phyloP scores from a whole-genome alignment of 2,797 vertebrate species.

The Menidia menidia region DNA sequence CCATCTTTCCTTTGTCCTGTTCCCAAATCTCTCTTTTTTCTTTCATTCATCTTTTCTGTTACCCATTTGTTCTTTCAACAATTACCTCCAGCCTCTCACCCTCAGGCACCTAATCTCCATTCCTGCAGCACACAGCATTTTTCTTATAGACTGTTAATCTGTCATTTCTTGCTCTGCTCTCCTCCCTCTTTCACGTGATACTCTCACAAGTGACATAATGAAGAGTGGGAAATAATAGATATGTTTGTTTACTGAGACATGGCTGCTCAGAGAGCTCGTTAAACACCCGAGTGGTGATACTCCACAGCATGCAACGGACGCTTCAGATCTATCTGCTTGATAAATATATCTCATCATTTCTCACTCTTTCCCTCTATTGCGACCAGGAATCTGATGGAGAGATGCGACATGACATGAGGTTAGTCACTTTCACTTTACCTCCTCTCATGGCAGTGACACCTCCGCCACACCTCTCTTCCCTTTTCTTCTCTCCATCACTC shows the following conservation, averaged over 20 bases:
- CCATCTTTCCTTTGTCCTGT: conserved; percentile 15
- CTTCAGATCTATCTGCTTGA: conserved; percentile 69
- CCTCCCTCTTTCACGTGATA: conserved; percentile 43
- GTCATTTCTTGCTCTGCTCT: conserved; percentile 56
- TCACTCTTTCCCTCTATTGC: conserved; percentile 74
- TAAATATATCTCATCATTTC: conserved; percentile 72
- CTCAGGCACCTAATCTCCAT: conserved; percentile 51
- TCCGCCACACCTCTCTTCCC: conserved; percentile 45
- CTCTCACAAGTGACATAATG: conserved; percentile 54
- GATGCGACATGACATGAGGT: conserved; percentile 93
- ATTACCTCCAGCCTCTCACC: conserved; percentile 38
- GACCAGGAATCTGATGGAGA: conserved; percentile 90
- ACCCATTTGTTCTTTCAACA: conserved; percentile 12
- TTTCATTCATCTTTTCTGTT: conserved; percentile 11
- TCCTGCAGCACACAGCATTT: conserved; percentile 71
- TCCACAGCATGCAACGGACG: conserved; percentile 43
- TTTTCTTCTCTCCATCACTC: conserved; percentile 53
- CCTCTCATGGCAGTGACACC: conserved; percentile 53
- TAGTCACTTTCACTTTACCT: conserved; percentile 80
- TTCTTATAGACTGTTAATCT: conserved; percentile 65
- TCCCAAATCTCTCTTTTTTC: conserved; percentile 8
- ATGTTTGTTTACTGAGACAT: conserved; percentile 72
- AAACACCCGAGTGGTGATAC: conserved; percentile 69
- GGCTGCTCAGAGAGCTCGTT: conserved; percentile 69
- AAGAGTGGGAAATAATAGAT: conserved; percentile 65